Evolutionary conservation across 2,888 invertebrate genomes (phyloP).

Genomic region (Acanthosepion esculentum): DNA sequence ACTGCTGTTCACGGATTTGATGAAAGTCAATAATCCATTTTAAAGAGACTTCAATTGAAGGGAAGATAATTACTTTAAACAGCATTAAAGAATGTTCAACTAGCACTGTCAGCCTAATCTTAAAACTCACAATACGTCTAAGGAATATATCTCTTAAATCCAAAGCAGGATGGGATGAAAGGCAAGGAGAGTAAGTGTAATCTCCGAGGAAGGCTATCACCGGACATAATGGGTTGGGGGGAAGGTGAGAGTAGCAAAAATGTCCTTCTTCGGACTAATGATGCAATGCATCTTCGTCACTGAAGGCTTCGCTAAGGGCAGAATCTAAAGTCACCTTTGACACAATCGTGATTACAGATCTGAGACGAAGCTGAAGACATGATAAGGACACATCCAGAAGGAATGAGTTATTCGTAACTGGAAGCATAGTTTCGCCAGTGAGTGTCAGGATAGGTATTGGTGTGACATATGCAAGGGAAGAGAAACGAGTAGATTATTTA

Average conservation of each 20-base stretch:
- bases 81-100: no score
- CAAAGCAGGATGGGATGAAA: neutral
- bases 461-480: neutral
- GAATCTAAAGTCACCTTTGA: constrained; percentile 7
- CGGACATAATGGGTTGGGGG: neutral
- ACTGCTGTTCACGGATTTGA: no score
- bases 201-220: neutral
- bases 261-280: neutral
- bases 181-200: neutral
- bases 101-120: no score
- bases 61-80: no score
- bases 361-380: neutral
- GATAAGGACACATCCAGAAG: neutral
- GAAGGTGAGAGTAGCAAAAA: neutral
- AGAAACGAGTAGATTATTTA: no score
- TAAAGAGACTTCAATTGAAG: no score
- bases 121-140: no score
- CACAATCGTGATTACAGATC: neutral
- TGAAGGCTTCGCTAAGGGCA: neutral
- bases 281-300: neutral
- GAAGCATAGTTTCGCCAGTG: neutral
- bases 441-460: neutral
- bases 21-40: no score
- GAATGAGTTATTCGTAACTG: neutral
- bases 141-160: neutral